These are phyloP conservation scores for Aleiodes alternator DNA, from an alignment of 2,888 invertebrate species.

Conservation along the genomic window DNA sequence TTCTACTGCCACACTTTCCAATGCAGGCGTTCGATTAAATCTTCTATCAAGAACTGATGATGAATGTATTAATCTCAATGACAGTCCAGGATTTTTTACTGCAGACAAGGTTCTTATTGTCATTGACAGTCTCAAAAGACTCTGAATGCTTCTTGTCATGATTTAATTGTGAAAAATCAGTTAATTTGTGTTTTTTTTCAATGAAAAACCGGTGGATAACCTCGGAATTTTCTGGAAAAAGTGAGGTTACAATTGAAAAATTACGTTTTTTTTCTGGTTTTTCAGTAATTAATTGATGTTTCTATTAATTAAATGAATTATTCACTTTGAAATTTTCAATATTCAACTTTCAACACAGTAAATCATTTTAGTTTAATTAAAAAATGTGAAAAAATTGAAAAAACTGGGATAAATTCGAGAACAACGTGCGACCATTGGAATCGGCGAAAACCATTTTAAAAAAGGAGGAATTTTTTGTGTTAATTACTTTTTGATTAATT, in stretches of 20 bases:
- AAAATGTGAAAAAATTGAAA: background rate
- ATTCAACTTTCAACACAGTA: background rate
- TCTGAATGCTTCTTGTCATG: conserved; percentile 52
- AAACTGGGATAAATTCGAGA: background rate
- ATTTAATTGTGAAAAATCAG: conserved; percentile 28
- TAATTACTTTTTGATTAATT: too few species aligned
- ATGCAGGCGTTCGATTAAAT: background rate
- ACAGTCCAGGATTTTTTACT: conserved; percentile 37
- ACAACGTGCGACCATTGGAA: conserved; percentile 9
- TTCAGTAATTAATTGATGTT: background rate
- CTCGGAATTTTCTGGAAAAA: background rate
- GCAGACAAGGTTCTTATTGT: conserved; percentile 47
- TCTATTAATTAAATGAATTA: background rate
- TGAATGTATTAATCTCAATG: conserved; percentile 48
- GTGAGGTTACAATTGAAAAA: background rate
- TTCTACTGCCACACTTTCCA: too few species aligned
- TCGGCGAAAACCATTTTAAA: background rate
- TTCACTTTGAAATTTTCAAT: background rate
- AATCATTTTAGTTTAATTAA: background rate
- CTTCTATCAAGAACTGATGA: conserved; percentile 9
- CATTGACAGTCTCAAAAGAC: conserved; percentile 49
- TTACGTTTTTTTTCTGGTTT: background rate
- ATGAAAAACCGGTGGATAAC: conserved; percentile 2
- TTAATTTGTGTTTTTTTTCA: conserved; percentile 13
- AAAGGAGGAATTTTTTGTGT: too few species aligned